Conservation (phyloP, 2,797 vertebrate species). For the Rhynchotus rufescens region DNA sequence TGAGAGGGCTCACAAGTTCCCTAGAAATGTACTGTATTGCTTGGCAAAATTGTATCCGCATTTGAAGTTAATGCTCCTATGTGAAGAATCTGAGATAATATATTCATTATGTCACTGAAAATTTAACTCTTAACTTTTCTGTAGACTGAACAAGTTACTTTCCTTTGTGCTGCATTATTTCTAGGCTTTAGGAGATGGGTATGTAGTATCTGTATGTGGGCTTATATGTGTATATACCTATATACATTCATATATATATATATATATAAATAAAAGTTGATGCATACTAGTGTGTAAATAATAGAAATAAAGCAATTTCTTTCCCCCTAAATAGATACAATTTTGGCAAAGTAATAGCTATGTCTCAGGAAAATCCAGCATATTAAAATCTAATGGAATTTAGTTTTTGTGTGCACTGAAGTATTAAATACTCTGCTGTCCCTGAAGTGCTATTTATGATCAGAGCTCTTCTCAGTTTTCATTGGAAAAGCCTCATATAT, state of each 20-base stretch:
- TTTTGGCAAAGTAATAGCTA: background rate
- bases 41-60: background rate
- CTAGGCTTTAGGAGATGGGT: background rate
- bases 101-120: background rate
- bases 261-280: background rate
- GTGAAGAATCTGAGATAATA: background rate
- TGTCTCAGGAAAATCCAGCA: background rate
- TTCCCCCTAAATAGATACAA: background rate
- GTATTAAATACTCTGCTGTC: background rate
- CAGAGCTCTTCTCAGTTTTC: background rate
- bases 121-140: constrained; percentile 20
- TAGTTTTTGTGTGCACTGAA: background rate
- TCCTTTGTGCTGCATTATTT: background rate
- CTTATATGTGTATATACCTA: background rate
- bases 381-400: background rate
- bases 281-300: background rate
- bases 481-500: background rate
- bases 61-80: background rate
- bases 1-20: background rate
- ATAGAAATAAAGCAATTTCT: background rate
- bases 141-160: background rate
- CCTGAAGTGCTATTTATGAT: background rate
- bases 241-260: background rate
- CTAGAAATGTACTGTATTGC: background rate
- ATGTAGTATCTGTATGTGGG: background rate